phyloP scores from a whole-genome alignment of 2,888 invertebrate genomes.

The Tetrapedia diversipes region DNA sequence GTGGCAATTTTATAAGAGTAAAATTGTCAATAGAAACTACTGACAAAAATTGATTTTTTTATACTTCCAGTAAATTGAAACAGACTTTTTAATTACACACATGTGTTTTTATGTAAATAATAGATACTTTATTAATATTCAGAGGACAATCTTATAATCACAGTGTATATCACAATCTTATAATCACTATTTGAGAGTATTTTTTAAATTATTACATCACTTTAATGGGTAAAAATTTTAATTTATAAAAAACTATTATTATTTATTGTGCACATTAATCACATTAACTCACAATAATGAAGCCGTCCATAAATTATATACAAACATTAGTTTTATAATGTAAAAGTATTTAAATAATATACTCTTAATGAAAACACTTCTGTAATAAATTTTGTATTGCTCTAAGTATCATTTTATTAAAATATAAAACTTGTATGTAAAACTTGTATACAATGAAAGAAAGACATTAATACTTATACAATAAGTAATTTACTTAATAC shows the following conservation, averaged over 20 bases:
- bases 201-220: slow-evolving; percentile 10
- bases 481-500: slow-evolving; percentile 20
- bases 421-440: not conserved
- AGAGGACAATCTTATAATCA: slow-evolving; percentile 30
- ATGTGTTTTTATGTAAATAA: not conserved
- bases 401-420: slow-evolving; percentile 22
- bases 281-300: slow-evolving; percentile 11
- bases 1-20: slow-evolving; percentile 77
- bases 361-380: slow-evolving; percentile 19
- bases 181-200: not conserved
- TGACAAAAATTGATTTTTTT: slow-evolving; percentile 39
- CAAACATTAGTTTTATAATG: slow-evolving; percentile 47
- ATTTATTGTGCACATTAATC: slow-evolving; percentile 36
- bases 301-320: slow-evolving; percentile 45
- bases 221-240: slow-evolving; percentile 3
- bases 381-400: slow-evolving; percentile 39
- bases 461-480: slow-evolving; percentile 14
- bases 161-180: slow-evolving; percentile 26
- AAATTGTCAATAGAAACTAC: not conserved
- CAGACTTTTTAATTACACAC: not conserved
- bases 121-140: slow-evolving; percentile 26
- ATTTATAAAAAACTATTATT: slow-evolving; percentile 38
- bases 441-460: slow-evolving; percentile 28
- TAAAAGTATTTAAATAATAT: slow-evolving; percentile 44
- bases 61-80: slow-evolving; percentile 45